Base-by-base conservation (phyloP, 2,888 invertebrate species). In the Leptopilina drosophilae region DNA sequence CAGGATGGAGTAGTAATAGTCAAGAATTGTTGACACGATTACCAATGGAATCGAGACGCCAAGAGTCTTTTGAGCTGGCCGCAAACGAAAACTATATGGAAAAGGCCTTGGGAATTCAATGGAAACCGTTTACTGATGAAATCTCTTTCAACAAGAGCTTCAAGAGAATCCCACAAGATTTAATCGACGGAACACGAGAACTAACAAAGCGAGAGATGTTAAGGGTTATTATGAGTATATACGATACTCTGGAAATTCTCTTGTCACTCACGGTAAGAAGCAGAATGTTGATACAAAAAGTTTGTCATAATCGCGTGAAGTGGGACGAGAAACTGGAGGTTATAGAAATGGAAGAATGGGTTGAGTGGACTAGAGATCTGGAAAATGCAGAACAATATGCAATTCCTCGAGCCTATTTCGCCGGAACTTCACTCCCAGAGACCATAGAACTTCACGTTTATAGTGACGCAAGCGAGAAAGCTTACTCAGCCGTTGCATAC, bases 1-100 rank as follows among this genome's bases (percentile, higher is more conserved):
- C 81, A 14, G 78, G 80, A 0, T 87, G 84, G 84, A 79, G 81
- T 0, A 78, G 82, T 42, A 85, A 86, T 40, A 59, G 40, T 12
- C 66, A 9, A 33, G 33, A 33, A 33, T 33, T 33, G 33, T 33
- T 33, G 2, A 33, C 33, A 33, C 33, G 33, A 33, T 33, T 33
- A 33, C 33, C 26, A 26, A 26, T 26, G 26, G 26, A 26, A 26
- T 26, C 26, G 26, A 26, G 26, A 26, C 26, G 26, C 26, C 26
- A 26, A 26, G 26, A 26, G 26, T 26, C 26, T 26, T 2, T 26
- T 3, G 26, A 26, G 26, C 26, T 26, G 26, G 26, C 26, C 26
- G 26, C 26, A 26, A 26, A 26, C 26, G 26, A 26, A 26, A 26
- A 26, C 26, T 26, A 26, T 3, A 65, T 40, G 11, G 64, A 53